Conservation (phyloP, 2,888 invertebrate species). For the Thelaira solivaga region DNA sequence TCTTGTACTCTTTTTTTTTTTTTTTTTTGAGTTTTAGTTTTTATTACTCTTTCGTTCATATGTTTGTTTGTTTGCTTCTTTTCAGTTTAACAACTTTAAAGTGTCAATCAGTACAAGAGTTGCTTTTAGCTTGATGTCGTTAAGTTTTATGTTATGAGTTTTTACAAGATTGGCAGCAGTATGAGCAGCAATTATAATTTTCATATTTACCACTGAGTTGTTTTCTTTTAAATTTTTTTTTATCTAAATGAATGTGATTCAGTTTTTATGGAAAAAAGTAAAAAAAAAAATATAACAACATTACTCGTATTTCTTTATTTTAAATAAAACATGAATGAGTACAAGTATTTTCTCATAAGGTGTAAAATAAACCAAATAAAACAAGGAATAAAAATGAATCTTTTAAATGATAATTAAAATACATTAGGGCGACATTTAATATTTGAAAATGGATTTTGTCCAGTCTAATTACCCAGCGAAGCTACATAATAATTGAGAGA, state of each 20-base stretch:
- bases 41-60: neutral
- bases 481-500: too few species aligned
- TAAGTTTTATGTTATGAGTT: neutral
- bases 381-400: neutral
- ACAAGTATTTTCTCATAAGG: constrained; percentile 21
- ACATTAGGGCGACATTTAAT: neutral
- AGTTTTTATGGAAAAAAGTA: constrained; percentile 7
- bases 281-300: neutral
- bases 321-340: neutral
- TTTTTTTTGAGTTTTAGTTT: neutral
- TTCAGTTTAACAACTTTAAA: constrained; percentile 47
- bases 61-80: neutral
- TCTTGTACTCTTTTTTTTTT: neutral
- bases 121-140: constrained; percentile 11
- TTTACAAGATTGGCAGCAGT: constrained; percentile 31
- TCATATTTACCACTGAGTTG: too few species aligned
- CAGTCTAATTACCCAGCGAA: too few species aligned
- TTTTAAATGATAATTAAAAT: constrained; percentile 2
- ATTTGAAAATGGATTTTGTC: too few species aligned
- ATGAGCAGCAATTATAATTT: constrained; percentile 32
- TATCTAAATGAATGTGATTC: too few species aligned
- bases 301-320: constrained; percentile 6
- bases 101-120: constrained; percentile 54
- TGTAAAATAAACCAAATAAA: neutral
- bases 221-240: too few species aligned